A percentile compares a stretch with the other conserved stretches of the same genome.
phyloP scores from a whole-genome alignment of 2,797 vertebrate species.

The Phoeniculus purpureus region DNA sequence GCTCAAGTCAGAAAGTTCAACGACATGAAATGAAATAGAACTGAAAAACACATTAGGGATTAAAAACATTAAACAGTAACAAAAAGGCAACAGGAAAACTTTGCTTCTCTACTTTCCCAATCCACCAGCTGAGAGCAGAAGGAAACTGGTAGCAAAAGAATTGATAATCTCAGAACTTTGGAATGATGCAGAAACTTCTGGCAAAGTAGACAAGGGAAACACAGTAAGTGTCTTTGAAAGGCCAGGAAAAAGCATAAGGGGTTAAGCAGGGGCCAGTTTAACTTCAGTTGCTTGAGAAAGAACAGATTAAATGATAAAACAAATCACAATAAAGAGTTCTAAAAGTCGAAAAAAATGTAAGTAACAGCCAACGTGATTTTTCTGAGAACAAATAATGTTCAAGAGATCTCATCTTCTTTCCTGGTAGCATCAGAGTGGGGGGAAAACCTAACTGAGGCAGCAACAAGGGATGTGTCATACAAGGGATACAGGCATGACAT shows the following conservation, averaged over 20 bases:
- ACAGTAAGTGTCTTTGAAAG: background rate
- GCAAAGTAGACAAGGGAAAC: background rate
- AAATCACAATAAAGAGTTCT: background rate
- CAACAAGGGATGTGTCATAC: background rate
- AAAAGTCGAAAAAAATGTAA: background rate
- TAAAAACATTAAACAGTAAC: background rate
- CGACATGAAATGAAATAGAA: background rate
- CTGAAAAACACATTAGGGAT: background rate
- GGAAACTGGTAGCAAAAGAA: background rate
- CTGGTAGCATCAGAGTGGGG: background rate
- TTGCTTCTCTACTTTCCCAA: background rate
- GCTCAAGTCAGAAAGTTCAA: background rate
- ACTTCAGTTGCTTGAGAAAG: background rate
- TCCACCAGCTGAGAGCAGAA: background rate
- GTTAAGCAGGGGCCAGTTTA: background rate
- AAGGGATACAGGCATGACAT: fast-evolving
- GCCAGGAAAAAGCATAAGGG: background rate
- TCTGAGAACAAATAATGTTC: background rate
- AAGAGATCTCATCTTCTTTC: background rate
- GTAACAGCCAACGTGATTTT: background rate
- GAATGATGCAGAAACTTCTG: background rate
- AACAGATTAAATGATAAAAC: background rate
- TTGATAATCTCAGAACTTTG: background rate
- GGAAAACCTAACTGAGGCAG: background rate
- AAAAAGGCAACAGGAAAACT: background rate